A percentile compares a stretch with the other conserved stretches of the same genome.
phyloP scores from a whole-genome alignment of 1,140 invertebrate genomes.

The Drosophila nebulosa region DNA sequence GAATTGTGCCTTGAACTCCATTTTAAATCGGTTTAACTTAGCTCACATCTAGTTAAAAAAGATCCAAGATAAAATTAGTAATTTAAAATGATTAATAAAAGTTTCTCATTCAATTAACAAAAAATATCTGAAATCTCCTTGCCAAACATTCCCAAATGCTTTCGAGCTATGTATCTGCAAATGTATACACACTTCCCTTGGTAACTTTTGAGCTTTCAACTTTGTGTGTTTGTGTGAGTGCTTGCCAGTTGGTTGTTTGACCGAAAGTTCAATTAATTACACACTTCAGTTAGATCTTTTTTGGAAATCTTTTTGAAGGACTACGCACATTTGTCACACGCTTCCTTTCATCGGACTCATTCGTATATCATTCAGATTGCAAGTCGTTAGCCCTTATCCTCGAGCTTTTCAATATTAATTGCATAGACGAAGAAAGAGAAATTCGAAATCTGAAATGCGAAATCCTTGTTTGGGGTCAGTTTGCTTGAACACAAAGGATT shows the following conservation, averaged over 20 bases:
- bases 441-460: neutral
- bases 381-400: constrained; percentile 40
- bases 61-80: too few relatives aligned
- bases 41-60: too few relatives aligned
- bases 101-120: too few relatives aligned
- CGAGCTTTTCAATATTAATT: constrained; percentile 74
- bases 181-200: neutral
- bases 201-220: neutral
- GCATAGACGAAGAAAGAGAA: constrained; percentile 31
- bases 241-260: neutral
- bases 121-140: too few relatives aligned
- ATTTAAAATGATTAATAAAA: too few relatives aligned
- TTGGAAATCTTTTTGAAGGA: constrained; percentile 62
- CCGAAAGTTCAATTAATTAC: constrained; percentile 60
- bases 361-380: constrained; percentile 36
- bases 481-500: neutral
- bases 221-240: neutral
- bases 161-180: too few relatives aligned
- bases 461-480: neutral
- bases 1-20: too few relatives aligned
- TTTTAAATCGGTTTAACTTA: too few relatives aligned
- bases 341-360: constrained; percentile 71
- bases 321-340: constrained; percentile 69
- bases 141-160: too few relatives aligned
- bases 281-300: constrained; percentile 15